Conservation (phyloP, 2,113 vertebrate species). For the Noturus placidus region DNA sequence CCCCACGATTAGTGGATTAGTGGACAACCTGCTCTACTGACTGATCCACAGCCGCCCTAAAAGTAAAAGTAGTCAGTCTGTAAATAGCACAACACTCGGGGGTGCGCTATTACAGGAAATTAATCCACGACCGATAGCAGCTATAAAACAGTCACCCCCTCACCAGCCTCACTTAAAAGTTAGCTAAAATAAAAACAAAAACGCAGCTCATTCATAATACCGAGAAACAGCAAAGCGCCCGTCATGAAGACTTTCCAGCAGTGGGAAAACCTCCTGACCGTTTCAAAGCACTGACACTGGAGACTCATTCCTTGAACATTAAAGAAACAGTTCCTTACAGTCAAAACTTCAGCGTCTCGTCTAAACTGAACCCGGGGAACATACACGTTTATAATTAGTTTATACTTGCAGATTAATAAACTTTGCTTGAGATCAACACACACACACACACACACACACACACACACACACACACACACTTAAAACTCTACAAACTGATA, state of each 20-base stretch:
- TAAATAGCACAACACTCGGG: background rate
- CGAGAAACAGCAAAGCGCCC: too few species aligned
- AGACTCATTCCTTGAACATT: background rate
- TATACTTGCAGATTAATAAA: background rate
- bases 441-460: background rate
- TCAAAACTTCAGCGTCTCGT: background rate
- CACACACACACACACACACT: background rate
- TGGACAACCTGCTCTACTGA: too few species aligned
- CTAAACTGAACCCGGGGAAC: background rate
- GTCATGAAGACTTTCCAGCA: too few species aligned
- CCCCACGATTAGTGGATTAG: too few species aligned
- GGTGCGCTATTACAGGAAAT: background rate
- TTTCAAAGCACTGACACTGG: background rate
- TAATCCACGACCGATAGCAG: background rate
- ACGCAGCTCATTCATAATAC: too few species aligned
- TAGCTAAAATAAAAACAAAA: background rate
- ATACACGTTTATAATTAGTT: background rate
- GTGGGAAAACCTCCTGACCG: background rate
- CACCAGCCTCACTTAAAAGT: background rate
- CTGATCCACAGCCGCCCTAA: too few species aligned
- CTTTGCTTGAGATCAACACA: background rate
- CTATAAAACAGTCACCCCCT: background rate
- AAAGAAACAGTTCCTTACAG: background rate
- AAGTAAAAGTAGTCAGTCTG: background rate
- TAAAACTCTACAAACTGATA: background rate